Percentiles rank a stretch among this genome's conserved stretches.
These are phyloP conservation scores for Cryptops parisi DNA, from an alignment of 2,888 invertebrate species.

Conservation along the genomic window DNA sequence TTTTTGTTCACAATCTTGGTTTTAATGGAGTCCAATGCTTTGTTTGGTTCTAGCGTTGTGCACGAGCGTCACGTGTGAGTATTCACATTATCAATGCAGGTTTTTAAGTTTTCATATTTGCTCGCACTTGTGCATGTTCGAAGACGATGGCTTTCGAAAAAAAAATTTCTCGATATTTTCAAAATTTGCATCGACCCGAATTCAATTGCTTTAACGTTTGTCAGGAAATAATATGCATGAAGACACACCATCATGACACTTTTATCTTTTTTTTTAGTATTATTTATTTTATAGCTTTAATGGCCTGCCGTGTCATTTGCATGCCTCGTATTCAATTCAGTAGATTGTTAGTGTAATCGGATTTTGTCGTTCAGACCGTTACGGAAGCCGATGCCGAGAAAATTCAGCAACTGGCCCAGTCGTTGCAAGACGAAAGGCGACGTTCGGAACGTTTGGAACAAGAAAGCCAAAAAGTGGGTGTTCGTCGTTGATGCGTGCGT, in stretches of 20 bases:
- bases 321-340: not conserved
- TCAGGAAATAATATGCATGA: too few species aligned
- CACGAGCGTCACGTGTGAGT: conserved; percentile 8
- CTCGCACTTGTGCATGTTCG: not conserved
- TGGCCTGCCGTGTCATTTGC: not conserved
- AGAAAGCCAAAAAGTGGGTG: conserved; percentile 26
- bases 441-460: conserved; percentile 36
- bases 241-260: too few species aligned
- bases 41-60: not conserved
- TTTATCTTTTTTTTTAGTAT: conserved; percentile 1
- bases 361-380: conserved; percentile 9
- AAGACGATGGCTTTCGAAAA: too few species aligned
- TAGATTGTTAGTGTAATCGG: not conserved
- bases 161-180: too few species aligned
- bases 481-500: not conserved
- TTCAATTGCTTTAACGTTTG: too few species aligned
- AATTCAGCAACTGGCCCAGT: conserved; percentile 38
- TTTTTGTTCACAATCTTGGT: not conserved
- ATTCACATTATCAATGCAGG: not conserved
- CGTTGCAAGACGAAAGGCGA: conserved; percentile 35
- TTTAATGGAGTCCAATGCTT: not conserved
- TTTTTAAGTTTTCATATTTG: not conserved
- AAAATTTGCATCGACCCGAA: too few species aligned
- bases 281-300: not conserved
- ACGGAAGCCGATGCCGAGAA: conserved; percentile 23